Base-by-base conservation (phyloP, 2,888 invertebrate species). In the Platerodrilus igneus region DNA sequence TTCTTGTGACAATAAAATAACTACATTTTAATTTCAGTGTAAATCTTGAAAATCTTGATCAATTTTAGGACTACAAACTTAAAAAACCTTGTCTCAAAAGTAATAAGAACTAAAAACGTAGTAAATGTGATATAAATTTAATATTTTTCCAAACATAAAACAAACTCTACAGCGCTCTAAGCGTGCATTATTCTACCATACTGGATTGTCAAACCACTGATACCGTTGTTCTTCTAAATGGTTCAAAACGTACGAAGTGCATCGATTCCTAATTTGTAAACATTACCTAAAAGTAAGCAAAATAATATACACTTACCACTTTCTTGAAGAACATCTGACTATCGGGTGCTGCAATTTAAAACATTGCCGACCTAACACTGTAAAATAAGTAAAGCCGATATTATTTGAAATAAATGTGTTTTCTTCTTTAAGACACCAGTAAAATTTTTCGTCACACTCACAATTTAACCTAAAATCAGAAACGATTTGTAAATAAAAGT, bases 361-460 rank as follows among this genome's bases (percentile, higher is more conserved):
- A 64, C 86, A 87, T 60, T 82, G 78, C 0, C 82, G 82, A 1
- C 78, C 76, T 22, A 86, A 67, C 46, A 86, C 70, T 56, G 83
- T 82, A 69, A 87, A 87, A 67, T 83, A 87, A 0, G 83, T 79
- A 16, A 74, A 68, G 1, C 83, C 83, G 26, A 83, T 77, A 60
- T 78, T 75, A 0, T 68, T 67, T 0, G 79, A 72, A 2, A 79
- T 66, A 37, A 76, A 45, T 0, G 73, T 73, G 48, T 69, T 70
- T 28, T 74, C 77, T 32, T 71, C 66, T 40, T 75, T 76, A 35
- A 87, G 71, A 52, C 86, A 87, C 1, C 72, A 63, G 11, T 80
- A 76, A 65, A 87, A 86, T 51, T 70, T 69, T 0, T 66, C 57
- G 63, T 86, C 86, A 53, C 86, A 86, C 30, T 73, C 71, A 63